Base-by-base conservation (phyloP, 2,113 vertebrate genomes). In the Chloebia gouldiae region DNA sequence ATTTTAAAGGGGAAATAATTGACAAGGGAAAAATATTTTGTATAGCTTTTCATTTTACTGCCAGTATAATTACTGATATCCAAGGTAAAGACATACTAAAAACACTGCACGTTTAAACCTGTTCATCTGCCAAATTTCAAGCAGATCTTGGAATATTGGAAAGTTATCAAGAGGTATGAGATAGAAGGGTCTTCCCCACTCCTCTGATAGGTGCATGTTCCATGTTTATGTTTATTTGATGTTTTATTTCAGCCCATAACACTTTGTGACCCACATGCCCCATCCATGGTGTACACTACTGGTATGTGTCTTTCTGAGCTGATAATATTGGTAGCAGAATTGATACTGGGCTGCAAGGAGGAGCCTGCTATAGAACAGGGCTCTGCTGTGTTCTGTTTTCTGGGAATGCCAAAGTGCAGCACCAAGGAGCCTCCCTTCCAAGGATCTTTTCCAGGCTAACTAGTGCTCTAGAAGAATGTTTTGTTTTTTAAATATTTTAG, bases 1-100 rank as follows among this genome's bases (percentile, higher is more conserved):
- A 78, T 83, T 90, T 90, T 93, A 71, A 75, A 77, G 54, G 21
- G 60, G 44, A 94, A 93, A 68, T 86, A 93, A 92, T 73, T 90
- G 88, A 88, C 73, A 80, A 69, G 70, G 64, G 63, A 40, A 85
- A 92, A 91, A 81, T 83, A 63, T 63, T 82, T 87, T 77, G 68
- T 63, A 33, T 60, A 78, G 7, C 40, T 90, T 91, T 83, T 60
- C 20, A 27, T 86, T 94, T 90, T 80, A 64, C 80, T 95, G 72
- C 56, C 65, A 45, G 61, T 50, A 45, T 64, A 64, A 68, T 79
- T 88, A 50, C 50, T 45, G 40, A 77, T 88, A 76, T 53, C 44
- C 40, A 49, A 53, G 37, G 35, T 25, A 64, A 44, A 45, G 49
- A 56, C 12, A 57, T 68, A 47, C 59, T 61, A 57, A 64, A 94